phyloP scores from a whole-genome alignment of 2,888 invertebrate genomes.

The Pammene aurita region DNA sequence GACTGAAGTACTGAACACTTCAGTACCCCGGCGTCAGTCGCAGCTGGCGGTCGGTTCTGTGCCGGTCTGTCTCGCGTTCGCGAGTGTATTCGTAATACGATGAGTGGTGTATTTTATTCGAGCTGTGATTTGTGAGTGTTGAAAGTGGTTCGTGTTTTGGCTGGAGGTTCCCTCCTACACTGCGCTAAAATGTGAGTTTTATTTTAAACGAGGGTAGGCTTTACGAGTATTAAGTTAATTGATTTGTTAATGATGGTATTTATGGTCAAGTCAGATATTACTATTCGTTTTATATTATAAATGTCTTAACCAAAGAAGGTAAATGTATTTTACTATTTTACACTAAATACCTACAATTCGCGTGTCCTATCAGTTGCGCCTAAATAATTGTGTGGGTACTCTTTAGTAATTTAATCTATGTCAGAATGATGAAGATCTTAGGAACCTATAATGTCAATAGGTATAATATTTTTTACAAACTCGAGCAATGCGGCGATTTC shows the following conservation, averaged over 20 bases:
- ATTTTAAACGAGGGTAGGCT: constrained; percentile 19
- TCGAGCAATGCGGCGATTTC: too few relatives aligned
- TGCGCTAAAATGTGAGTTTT: constrained; percentile 59
- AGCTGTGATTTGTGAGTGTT: constrained; percentile 66
- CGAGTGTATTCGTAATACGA: constrained; percentile 68
- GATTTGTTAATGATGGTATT: neutral
- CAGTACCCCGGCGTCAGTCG: constrained; percentile 74
- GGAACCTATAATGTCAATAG: too few relatives aligned
- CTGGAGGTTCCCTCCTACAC: constrained; percentile 43
- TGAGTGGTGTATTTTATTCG: constrained; percentile 62
- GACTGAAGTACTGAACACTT: constrained; percentile 49
- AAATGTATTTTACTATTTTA: too few relatives aligned
- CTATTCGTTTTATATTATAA: neutral
- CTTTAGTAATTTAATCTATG: too few relatives aligned
- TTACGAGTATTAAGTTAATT: constrained; percentile 12
- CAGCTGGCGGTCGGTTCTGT: constrained; percentile 57
- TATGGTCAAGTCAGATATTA: neutral
- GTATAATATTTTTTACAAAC: too few relatives aligned
- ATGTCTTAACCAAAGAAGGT: too few relatives aligned
- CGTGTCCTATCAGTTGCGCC: too few relatives aligned
- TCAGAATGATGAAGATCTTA: too few relatives aligned
- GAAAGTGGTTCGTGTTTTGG: constrained; percentile 52
- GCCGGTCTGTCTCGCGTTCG: constrained; percentile 52
- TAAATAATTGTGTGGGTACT: too few relatives aligned
- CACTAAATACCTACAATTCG: too few relatives aligned